These are phyloP conservation scores for Malacoraja senta DNA, from an alignment of 2,797 vertebrate species.

Conservation along the genomic window DNA sequence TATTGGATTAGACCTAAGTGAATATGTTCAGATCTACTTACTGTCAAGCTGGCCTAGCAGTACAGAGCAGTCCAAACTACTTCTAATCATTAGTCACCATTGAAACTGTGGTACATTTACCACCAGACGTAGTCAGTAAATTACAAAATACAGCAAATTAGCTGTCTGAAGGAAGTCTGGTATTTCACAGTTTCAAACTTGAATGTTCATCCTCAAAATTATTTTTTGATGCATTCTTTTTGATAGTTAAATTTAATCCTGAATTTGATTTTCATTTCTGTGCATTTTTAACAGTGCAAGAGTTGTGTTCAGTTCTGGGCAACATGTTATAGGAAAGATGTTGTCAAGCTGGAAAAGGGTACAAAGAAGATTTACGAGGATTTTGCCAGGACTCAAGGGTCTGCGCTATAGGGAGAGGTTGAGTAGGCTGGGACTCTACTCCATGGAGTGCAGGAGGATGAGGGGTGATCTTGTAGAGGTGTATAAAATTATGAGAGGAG, in stretches of 20 bases:
- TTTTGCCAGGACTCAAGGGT: no score
- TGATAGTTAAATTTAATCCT: background rate
- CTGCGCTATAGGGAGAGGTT: no score
- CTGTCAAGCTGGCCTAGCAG: background rate
- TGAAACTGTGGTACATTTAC: background rate
- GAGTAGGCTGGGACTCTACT: no score
- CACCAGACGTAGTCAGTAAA: conserved; percentile 2
- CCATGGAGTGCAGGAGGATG: no score
- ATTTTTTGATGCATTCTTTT: conserved; percentile 6
- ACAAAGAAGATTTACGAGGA: no score
- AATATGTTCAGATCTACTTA: background rate
- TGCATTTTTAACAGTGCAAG: conserved; percentile 6
- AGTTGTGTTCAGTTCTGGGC: no score
- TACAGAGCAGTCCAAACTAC: background rate
- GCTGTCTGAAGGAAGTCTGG: background rate
- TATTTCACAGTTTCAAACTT: background rate
- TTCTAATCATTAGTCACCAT: conserved; percentile 1
- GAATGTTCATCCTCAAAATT: conserved; percentile 30
- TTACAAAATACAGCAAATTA: conserved; percentile 14
- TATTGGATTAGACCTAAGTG: background rate
- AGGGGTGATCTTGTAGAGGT: no score
- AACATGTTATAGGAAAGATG: no score
- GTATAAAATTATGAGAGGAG: no score
- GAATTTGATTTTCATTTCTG: background rate
- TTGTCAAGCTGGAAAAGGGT: no score